Base-by-base conservation (phyloP, 2,888 invertebrate genomes). In the Oscheius onirici region DNA sequence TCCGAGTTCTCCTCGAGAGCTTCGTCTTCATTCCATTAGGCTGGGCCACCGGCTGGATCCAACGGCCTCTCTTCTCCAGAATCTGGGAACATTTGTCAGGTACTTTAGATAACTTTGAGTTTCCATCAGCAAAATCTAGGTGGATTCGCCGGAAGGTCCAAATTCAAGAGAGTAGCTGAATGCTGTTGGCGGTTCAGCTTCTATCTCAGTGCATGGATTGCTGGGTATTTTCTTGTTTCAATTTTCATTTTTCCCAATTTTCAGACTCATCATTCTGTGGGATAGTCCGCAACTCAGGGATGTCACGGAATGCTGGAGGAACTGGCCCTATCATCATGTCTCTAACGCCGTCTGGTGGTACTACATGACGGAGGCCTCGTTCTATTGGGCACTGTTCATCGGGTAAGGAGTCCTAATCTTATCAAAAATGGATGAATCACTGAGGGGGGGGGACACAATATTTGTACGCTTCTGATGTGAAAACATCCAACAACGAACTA, bases 321-420 rank as follows among this genome's bases (percentile, higher is more conserved):
- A 83, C 40, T 86, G 83, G 81, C 86, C 86, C 15, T 78, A 78
- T 65, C 86, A 87, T 55, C 79, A 95, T 22, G 91, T 93, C 13
- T 90, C 88, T 78, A 95, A 94, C 86, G 90, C 95, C 57, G 96
- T 95, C 94, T 96, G 95, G 83, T 81, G 76, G 77, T 95, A 97
- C 89, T 99, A 97, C 90, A 95, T 97, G 92, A 91, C 95, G 78
- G 95, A 95, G 55, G 91, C 94, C 88, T 92, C 94, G 40, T 97
- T 97, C 90, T 99, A 97, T 89, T 95, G 95, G 94, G 93, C 97
- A 20, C 93, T 93, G 28, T 83, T 84, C 41, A 75, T 78, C 54
- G 76, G 77, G 77, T 79, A 75, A 77, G 81, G 74, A 54, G 69
- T 17, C 3, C 3, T 69, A 20, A 15, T 17, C 41, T 41, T 10